Percentiles rank a stretch among this genome's conserved stretches.
These are phyloP conservation scores for Atethmia centrago DNA, from an alignment of 2,888 invertebrate species.

Conservation along the genomic window DNA sequence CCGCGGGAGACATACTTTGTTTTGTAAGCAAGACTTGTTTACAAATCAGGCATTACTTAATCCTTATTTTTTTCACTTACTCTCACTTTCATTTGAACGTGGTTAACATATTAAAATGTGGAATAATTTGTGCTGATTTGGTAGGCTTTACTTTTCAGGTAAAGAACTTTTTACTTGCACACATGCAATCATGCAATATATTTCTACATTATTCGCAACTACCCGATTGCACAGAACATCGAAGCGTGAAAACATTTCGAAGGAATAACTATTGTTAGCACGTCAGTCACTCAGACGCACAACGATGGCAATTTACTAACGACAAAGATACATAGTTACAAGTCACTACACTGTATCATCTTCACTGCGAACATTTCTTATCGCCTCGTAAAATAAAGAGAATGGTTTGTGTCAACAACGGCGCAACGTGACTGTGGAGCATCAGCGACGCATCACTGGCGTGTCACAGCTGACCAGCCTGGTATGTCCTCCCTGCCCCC, in stretches of 20 bases:
- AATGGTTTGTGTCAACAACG: slow-evolving; percentile 69
- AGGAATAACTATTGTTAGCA: slow-evolving; percentile 41
- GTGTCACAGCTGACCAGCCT: slow-evolving; percentile 31
- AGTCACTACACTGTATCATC: slow-evolving; percentile 47
- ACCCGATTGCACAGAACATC: slow-evolving; percentile 15
- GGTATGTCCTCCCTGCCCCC: neutral
- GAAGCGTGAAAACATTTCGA: slow-evolving; percentile 55
- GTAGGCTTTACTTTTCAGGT: neutral
- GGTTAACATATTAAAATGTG: slow-evolving; percentile 32
- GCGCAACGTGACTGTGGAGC: slow-evolving; percentile 47
- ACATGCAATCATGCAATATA: neutral
- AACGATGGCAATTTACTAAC: slow-evolving; percentile 55
- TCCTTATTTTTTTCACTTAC: slow-evolving; percentile 56
- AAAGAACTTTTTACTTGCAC: neutral
- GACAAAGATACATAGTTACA: slow-evolving; percentile 51
- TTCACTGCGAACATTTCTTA: slow-evolving; percentile 61
- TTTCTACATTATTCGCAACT: slow-evolving; percentile 19
- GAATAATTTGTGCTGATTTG: slow-evolving; percentile 8
- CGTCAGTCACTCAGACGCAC: slow-evolving; percentile 36
- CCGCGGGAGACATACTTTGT: slow-evolving; percentile 49
- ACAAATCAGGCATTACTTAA: slow-evolving; percentile 62
- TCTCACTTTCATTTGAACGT: slow-evolving; percentile 60
- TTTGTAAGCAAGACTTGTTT: slow-evolving; percentile 58
- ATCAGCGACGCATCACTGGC: slow-evolving; percentile 29
- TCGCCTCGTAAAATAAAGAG: slow-evolving; percentile 61